A percentile compares a stretch with the other conserved stretches of the same genome.
Conservation (phyloP, 92 coral and sea anemone species). For the Porites cylindrica region DNA sequence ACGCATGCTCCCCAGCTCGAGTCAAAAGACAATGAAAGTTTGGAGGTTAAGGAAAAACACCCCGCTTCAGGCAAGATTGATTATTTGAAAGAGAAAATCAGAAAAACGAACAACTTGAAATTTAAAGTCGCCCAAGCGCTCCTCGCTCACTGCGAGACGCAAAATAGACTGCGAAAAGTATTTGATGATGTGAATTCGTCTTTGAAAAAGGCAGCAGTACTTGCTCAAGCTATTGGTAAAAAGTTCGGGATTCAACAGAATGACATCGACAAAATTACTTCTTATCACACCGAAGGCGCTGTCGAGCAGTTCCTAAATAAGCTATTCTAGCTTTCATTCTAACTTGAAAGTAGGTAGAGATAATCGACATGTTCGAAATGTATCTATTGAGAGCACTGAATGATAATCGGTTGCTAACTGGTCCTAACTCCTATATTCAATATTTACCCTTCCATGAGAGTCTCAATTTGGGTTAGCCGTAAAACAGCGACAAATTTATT, state of each 20-base stretch:
- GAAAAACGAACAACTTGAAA: slow-evolving; percentile 75
- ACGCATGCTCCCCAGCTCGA: slow-evolving; percentile 20
- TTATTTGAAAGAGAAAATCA: slow-evolving; percentile 61
- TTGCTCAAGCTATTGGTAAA: slow-evolving; percentile 86
- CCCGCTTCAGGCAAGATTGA: slow-evolving; percentile 46
- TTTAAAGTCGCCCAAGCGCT: slow-evolving; percentile 90
- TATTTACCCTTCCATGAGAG: no score
- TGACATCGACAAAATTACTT: slow-evolving; percentile 75
- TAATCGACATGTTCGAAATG: no score
- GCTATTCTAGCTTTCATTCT: slow-evolving; percentile 50
- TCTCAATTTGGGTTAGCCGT: no score
- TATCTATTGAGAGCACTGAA: no score
- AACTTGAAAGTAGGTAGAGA: no score
- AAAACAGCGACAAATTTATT: no score
- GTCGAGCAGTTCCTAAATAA: slow-evolving; percentile 80
- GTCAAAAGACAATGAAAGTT: background rate
- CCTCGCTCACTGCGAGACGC: slow-evolving; percentile 86
- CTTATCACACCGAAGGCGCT: slow-evolving; percentile 80
- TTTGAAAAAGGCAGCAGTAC: slow-evolving; percentile 74
- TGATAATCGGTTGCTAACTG: no score
- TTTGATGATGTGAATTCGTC: slow-evolving; percentile 84
- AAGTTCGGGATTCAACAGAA: slow-evolving; percentile 81
- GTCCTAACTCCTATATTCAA: no score
- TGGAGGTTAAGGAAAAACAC: background rate
- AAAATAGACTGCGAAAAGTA: slow-evolving; percentile 79